A percentile compares a stretch with the other conserved stretches of the same genome.
These are phyloP conservation scores for Callipepla californica DNA, from an alignment of 2,113 vertebrate genomes.

Conservation along the genomic window DNA sequence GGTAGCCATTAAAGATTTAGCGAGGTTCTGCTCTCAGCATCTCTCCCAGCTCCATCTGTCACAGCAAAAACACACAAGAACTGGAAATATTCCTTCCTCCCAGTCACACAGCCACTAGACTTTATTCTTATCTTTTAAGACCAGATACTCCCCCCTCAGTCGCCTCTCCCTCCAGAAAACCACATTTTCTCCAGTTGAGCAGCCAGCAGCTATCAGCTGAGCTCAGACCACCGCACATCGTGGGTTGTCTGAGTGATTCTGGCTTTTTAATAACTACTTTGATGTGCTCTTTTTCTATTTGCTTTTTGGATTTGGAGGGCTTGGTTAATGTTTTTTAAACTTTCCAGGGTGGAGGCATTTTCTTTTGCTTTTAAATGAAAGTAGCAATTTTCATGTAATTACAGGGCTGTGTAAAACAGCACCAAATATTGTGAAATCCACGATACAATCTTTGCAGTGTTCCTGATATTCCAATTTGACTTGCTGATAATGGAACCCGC, in stretches of 20 bases:
- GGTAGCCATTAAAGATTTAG: not conserved
- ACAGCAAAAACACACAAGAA: not conserved
- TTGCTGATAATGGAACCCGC: not conserved
- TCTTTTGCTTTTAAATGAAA: not conserved
- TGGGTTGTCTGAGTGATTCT: not conserved
- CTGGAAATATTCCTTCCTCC: not conserved
- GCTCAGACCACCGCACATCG: not conserved
- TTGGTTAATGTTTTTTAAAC: not conserved
- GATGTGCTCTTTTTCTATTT: not conserved
- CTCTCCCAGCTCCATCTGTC: not conserved
- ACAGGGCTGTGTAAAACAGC: not conserved
- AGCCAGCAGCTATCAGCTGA: slow-evolving; percentile 16
- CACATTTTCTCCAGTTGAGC: not conserved
- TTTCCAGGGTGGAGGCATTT: not conserved
- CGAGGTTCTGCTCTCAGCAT: not conserved
- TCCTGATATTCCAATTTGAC: not conserved
- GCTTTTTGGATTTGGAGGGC: not conserved
- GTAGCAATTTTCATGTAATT: not conserved
- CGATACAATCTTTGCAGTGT: not conserved
- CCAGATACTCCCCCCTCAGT: not conserved
- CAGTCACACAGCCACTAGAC: not conserved
- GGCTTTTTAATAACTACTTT: not conserved
- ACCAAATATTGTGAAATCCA: slow-evolving; percentile 14
- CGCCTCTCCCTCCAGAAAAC: not conserved
- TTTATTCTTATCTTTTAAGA: slow-evolving; percentile 32